Evolutionary conservation across 2,888 invertebrate species (phyloP).

Genomic region (Dynastes grantii): DNA sequence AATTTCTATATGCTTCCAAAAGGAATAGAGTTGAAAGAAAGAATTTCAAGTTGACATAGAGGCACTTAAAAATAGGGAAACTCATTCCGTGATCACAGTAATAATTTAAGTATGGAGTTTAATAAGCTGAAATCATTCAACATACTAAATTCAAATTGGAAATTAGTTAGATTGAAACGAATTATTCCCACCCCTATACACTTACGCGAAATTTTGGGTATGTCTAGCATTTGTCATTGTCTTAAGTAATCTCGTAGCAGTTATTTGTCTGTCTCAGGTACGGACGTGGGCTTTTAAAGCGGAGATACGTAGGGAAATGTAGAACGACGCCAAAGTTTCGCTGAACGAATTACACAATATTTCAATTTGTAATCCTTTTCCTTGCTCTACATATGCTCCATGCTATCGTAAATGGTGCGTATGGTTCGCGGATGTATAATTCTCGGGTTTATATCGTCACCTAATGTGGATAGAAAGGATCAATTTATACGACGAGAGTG

Average conservation of each 20-base stretch:
- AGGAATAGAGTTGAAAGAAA: too few relatives aligned
- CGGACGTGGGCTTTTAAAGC: neutral
- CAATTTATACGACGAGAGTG: too few relatives aligned
- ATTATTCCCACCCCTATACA: neutral
- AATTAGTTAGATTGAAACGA: neutral
- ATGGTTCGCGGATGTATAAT: neutral
- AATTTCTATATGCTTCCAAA: too few relatives aligned
- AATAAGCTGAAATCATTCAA: neutral
- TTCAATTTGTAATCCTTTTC: conserved; percentile 23
- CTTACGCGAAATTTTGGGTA: neutral
- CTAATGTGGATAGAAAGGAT: too few relatives aligned
- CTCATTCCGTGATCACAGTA: too few relatives aligned
- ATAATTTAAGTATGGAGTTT: too few relatives aligned
- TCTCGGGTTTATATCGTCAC: neutral
- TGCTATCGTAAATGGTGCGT: neutral
- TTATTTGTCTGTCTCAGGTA: conserved; percentile 20
- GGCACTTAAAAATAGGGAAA: too few relatives aligned
- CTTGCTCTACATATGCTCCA: neutral
- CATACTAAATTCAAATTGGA: neutral
- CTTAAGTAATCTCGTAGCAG: neutral
- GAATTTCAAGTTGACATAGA: too few relatives aligned
- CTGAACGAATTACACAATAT: conserved; percentile 15
- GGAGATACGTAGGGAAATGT: neutral
- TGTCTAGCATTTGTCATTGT: conserved; percentile 9
- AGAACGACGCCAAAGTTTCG: neutral